Conservation (phyloP, 2,113 vertebrate species). For the Odobenus rosmarus region DNA sequence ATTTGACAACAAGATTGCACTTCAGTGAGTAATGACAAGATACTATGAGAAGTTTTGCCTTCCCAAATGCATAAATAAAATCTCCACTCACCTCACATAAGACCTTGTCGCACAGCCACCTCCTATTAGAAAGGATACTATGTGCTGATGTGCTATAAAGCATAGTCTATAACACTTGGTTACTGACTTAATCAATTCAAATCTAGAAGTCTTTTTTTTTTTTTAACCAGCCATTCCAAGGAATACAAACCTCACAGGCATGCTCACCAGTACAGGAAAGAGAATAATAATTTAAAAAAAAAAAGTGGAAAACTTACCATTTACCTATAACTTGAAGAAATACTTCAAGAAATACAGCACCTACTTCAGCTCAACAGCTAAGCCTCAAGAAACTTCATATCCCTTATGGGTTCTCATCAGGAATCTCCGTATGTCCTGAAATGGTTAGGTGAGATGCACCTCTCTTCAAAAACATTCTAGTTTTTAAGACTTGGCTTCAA, state of each 20-base stretch:
- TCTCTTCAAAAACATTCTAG: neutral
- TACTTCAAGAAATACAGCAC: neutral
- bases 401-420: neutral
- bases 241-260: neutral
- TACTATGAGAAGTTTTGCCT: neutral
- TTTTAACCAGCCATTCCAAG: neutral
- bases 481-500: neutral
- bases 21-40: neutral
- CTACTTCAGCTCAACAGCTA: neutral
- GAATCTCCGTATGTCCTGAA: neutral
- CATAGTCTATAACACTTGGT: neutral
- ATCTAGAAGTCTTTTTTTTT: neutral
- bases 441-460: neutral
- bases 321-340: neutral
- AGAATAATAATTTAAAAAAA: neutral
- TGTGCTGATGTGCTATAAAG: neutral
- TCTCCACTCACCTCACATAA: neutral
- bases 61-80: neutral
- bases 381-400: neutral
- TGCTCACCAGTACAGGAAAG: neutral
- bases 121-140: neutral
- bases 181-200: neutral
- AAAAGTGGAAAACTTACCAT: neutral
- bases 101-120: neutral
- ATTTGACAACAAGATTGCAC: neutral